Conservation (phyloP, 2,888 invertebrate species). For the Cataglyphis livida region DNA sequence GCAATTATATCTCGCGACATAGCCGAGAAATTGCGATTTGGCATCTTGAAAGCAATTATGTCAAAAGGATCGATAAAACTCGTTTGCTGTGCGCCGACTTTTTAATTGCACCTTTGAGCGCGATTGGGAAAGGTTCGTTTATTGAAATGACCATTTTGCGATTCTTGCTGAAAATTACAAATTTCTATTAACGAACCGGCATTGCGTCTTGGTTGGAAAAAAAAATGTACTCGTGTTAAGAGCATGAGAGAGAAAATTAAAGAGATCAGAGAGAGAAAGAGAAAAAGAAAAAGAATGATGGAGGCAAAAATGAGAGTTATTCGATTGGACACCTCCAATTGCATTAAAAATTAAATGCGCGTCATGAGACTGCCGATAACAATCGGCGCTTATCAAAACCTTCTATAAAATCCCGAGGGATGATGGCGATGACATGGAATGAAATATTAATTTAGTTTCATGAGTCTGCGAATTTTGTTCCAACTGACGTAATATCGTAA, state of each 20-base stretch:
- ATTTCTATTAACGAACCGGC: slow-evolving; percentile 68
- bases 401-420: slow-evolving; percentile 47
- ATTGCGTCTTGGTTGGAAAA: slow-evolving; percentile 57
- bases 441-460: slow-evolving; percentile 50
- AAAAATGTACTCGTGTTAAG: slow-evolving; percentile 11
- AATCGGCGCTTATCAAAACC: slow-evolving; percentile 55
- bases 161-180: slow-evolving; percentile 71
- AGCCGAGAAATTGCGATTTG: slow-evolving; percentile 55
- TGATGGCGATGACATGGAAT: slow-evolving; percentile 40
- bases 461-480: slow-evolving; percentile 34
- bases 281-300: no score
- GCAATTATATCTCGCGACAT: not conserved
- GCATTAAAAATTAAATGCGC: slow-evolving; percentile 75
- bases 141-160: slow-evolving; percentile 58
- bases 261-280: not conserved
- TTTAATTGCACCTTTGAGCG: slow-evolving; percentile 71
- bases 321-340: slow-evolving; percentile 44
- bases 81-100: slow-evolving; percentile 69
- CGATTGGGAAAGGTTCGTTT: slow-evolving; percentile 46
- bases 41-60: slow-evolving; percentile 72
- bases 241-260: not conserved
- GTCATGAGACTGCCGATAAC: slow-evolving; percentile 57
- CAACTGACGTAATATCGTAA: slow-evolving; percentile 28
- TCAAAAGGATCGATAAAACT: slow-evolving; percentile 71
- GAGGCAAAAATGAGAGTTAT: slow-evolving; percentile 47